Conservation (phyloP, 2,888 invertebrate genomes). For the Lasioglossum villosulum region DNA sequence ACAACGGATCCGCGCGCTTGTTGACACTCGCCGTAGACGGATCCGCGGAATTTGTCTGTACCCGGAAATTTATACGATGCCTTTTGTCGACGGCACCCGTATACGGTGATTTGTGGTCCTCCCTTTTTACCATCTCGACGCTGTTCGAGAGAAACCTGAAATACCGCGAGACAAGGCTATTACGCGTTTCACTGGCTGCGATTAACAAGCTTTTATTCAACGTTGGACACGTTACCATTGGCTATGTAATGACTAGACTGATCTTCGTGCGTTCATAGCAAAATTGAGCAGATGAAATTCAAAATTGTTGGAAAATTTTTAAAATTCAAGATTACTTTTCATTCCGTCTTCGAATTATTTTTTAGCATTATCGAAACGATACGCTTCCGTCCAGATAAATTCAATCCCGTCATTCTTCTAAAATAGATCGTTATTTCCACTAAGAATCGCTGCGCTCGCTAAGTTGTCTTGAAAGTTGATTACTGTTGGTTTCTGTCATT, state of each 20-base stretch:
- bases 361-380: too few species aligned
- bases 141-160: not conserved
- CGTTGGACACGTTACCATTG: too few species aligned
- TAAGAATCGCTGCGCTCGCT: not conserved
- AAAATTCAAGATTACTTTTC: too few species aligned
- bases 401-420: too few species aligned
- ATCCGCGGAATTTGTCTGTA: not conserved
- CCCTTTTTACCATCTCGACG: not conserved
- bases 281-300: too few species aligned
- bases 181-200: not conserved
- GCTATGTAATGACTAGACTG: too few species aligned
- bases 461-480: not conserved
- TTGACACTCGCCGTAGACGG: not conserved
- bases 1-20: not conserved
- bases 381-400: too few species aligned
- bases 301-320: too few species aligned
- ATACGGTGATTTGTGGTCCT: conserved; percentile 2
- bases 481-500: not conserved
- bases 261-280: too few species aligned
- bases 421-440: too few species aligned
- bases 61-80: conserved; percentile 1
- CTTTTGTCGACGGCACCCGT: not conserved
- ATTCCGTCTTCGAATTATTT: too few species aligned
- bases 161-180: not conserved
- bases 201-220: not conserved